Conservation (phyloP, 2,797 vertebrate species). For the Lophius americanus region DNA sequence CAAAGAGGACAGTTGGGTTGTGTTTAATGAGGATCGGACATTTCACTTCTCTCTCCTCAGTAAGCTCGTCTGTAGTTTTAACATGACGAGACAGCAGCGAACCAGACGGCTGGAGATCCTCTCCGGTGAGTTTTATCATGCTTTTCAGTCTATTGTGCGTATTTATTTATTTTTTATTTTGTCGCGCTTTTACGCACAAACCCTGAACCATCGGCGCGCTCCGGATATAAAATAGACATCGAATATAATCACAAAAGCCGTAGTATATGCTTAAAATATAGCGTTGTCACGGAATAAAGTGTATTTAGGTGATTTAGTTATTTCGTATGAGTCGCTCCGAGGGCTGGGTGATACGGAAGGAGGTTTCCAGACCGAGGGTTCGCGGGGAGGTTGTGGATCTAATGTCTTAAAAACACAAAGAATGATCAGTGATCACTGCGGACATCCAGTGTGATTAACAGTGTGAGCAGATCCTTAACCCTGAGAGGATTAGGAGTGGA, state of each 20-base stretch:
- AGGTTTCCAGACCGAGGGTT: not conserved
- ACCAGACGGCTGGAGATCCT: slow-evolving; percentile 42
- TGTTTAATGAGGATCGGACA: slow-evolving; percentile 41
- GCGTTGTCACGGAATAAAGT: not conserved
- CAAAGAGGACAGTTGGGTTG: slow-evolving; percentile 35
- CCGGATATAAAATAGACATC: not conserved
- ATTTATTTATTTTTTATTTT: not conserved
- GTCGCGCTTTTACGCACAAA: not conserved
- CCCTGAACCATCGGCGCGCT: not conserved
- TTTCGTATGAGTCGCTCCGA: not conserved
- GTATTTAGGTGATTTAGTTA: too few relatives aligned
- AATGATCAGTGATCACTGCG: not conserved
- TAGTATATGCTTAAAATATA: not conserved
- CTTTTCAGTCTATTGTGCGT: slow-evolving; percentile 4
- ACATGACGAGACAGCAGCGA: slow-evolving; percentile 43
- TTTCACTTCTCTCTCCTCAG: slow-evolving; percentile 13
- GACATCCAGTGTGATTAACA: not conserved
- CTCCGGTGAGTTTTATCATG: slow-evolving; percentile 68
- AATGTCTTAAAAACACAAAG: slow-evolving; percentile 10
- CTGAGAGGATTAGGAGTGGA: slow-evolving; percentile 25
- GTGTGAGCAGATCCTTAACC: slow-evolving; percentile 7
- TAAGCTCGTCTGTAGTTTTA: slow-evolving; percentile 22
- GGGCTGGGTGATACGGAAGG: not conserved
- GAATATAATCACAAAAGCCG: not conserved
- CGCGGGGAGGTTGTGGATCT: not conserved